Evolutionary conservation across 92 coral and sea anemone species (phyloP).

Genomic region (Phenganax marumi): DNA sequence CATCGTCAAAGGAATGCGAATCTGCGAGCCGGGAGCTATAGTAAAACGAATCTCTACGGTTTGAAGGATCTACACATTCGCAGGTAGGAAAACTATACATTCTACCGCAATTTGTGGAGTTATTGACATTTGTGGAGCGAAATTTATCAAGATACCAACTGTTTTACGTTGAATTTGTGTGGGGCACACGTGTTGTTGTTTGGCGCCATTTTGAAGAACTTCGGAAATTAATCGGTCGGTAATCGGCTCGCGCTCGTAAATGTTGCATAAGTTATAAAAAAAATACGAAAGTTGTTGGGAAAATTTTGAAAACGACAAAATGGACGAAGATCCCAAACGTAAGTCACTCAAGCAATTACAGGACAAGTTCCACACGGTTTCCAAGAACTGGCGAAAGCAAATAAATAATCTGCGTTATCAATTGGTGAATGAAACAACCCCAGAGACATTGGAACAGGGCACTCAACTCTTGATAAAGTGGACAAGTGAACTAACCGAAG

Average conservation of each 20-base stretch:
- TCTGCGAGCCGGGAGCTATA: no score
- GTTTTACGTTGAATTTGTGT: background rate
- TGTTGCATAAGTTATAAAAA: background rate
- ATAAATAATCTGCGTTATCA: background rate
- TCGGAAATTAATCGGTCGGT: background rate
- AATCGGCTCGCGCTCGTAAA: constrained; percentile 4
- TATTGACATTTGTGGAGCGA: background rate
- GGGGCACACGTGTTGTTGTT: background rate
- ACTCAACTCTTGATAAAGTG: background rate
- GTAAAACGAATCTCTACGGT: constrained; percentile 11
- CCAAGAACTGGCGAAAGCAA: background rate
- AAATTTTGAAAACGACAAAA: background rate
- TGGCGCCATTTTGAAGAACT: background rate
- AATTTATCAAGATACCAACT: background rate
- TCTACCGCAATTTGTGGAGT: background rate
- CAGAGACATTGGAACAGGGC: background rate
- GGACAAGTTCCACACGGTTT: background rate
- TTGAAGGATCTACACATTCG: background rate
- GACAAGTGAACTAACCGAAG: background rate
- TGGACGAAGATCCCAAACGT: background rate
- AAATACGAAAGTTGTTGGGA: background rate
- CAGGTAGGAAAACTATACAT: background rate
- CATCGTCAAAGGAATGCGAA: no score
- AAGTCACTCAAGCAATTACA: background rate
- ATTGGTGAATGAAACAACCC: background rate